Percentiles rank a stretch among this genome's conserved stretches.
Evolutionary conservation across 2,888 invertebrate species (phyloP).

Genomic region (Phragmatobia fuliginosa): DNA sequence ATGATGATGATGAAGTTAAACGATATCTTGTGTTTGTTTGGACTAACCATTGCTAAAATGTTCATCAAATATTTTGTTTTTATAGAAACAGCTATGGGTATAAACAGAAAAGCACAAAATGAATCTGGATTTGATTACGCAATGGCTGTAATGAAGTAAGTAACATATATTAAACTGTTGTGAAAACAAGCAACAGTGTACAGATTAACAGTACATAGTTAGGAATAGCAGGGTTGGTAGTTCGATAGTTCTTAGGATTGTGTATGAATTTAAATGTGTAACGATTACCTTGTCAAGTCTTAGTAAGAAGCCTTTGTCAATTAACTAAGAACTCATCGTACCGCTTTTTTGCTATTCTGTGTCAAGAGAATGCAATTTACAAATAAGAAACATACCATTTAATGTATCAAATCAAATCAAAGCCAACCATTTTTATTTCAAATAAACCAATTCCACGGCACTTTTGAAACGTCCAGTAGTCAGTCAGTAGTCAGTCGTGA

Average conservation of each 20-base stretch:
- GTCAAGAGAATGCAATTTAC: no score
- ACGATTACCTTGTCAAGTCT: background rate
- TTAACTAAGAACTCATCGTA: background rate
- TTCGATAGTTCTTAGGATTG: background rate
- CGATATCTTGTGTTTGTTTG: background rate
- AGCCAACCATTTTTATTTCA: no score
- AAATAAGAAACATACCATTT: no score
- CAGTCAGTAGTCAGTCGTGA: no score
- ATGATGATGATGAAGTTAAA: no score
- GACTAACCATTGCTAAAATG: background rate
- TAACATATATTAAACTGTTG: slow-evolving; percentile 11
- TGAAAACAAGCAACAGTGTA: background rate
- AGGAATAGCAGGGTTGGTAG: background rate
- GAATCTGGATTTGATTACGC: slow-evolving; percentile 92
- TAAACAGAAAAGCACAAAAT: slow-evolving; percentile 90
- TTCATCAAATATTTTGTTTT: slow-evolving; percentile 49
- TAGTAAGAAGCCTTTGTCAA: background rate
- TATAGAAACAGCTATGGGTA: slow-evolving; percentile 94
- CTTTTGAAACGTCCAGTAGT: no score
- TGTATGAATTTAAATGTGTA: background rate
- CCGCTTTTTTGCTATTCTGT: no score
- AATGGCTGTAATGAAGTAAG: slow-evolving; percentile 93
- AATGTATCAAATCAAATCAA: no score
- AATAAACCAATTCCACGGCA: no score
- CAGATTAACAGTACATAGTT: background rate